Evolutionary conservation across 2,888 invertebrate species (phyloP), one percentile per base, ranked within the genome.

Genomic region (Mesorhabditis spiculigera): DNA sequence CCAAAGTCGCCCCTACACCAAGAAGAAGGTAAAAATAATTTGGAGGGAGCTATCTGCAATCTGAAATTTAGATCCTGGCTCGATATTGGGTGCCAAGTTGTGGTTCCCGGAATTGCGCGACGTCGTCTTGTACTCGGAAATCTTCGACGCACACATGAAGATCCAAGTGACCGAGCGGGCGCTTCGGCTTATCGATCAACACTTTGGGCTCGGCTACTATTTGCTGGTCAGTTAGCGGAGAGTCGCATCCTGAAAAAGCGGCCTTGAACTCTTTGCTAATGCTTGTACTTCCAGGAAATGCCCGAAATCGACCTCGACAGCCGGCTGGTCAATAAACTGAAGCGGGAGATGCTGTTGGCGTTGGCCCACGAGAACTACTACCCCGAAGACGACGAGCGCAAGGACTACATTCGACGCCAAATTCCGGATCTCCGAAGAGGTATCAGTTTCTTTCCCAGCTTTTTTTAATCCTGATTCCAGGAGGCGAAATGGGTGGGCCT

Each of bases 401-500:
- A 70, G 66, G 73, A 72, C 4, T 83, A 82, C 67, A 82, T 85
- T 58, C 64, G 69, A 94, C 85, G 89, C 91, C 82, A 90, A 92
- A 73, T 95, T 93, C 88, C 88, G 93, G 76, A 90, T 92, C 76
- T 91, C 94, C 92, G 88, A 90, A 68, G 93, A 95, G 28, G 28
- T 28, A 28, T 28, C 28, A 28, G 3, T 28, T 28, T 28, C 28
- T 28, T 28, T 28, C 1, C 28, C 28, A 28, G 28, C 28, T 28
- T 28, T 3, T 3, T 28, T 28, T 28, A 28, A 28, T 28, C 28
- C 28, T 28, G 28, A 28, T 28, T 3, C 28, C 28, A 28, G 86
- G 95, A 95, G 88, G 92, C 95, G 75, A 94, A 96, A 85, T 96
- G 95, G 95, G 93, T 95, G 87, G 95, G 95, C 3, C 89, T 94